phyloP scores from a whole-genome alignment of 2,113 vertebrate species.

The Macroglossus sobrinus region DNA sequence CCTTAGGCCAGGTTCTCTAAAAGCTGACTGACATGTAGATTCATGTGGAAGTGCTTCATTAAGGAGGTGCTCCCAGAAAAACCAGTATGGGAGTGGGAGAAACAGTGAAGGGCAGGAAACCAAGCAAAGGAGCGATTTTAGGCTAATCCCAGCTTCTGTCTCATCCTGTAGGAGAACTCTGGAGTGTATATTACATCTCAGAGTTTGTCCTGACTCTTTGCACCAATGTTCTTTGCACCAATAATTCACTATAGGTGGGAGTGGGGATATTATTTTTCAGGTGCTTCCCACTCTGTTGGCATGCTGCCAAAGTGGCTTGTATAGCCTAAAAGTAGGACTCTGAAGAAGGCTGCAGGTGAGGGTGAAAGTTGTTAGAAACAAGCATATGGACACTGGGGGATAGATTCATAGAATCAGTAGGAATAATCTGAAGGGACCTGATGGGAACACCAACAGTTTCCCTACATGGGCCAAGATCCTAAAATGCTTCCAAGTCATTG shows the following conservation, averaged over 20 bases:
- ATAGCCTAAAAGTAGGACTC: neutral
- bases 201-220: neutral
- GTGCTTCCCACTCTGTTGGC: neutral
- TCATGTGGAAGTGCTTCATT: neutral
- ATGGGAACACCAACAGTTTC: neutral
- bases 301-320: neutral
- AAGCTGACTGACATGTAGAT: neutral
- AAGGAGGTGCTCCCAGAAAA: neutral
- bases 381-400: neutral
- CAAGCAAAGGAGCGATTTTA: neutral
- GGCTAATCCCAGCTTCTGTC: neutral
- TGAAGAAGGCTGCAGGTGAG: neutral
- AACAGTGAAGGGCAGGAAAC: neutral
- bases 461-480: neutral
- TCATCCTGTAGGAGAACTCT: neutral
- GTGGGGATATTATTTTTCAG: neutral
- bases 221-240: neutral
- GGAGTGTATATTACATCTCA: neutral
- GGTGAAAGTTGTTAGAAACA: neutral
- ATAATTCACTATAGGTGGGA: neutral
- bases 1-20: neutral
- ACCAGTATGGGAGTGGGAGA: neutral
- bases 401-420: neutral
- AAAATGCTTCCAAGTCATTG: slow-evolving; percentile 26
- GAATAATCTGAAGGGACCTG: neutral